Evolutionary conservation across 2,113 vertebrate species (phyloP).

Genomic region (Motacilla tschutschensis): DNA sequence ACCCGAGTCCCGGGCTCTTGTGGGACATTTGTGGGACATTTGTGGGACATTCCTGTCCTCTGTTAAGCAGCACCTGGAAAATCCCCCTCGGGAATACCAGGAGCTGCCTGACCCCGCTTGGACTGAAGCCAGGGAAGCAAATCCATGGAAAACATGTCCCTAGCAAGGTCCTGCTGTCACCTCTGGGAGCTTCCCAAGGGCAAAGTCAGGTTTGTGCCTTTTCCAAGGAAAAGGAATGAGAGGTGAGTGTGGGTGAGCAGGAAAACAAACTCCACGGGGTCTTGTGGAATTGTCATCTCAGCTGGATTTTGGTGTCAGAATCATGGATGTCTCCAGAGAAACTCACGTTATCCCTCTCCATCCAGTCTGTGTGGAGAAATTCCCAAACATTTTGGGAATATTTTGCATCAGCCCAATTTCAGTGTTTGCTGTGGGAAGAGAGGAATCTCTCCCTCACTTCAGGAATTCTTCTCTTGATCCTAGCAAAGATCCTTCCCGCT

Average conservation of each 20-base stretch:
- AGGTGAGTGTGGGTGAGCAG: too few relatives aligned
- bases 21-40: neutral
- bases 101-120: neutral
- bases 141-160: neutral
- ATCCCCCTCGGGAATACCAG: neutral
- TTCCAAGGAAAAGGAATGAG: neutral
- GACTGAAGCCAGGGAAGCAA: neutral
- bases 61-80: neutral
- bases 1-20: neutral
- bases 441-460: too few relatives aligned
- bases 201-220: neutral
- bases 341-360: too few relatives aligned
- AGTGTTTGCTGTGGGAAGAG: too few relatives aligned
- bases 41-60: rapidly evolving
- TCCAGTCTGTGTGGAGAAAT: neutral
- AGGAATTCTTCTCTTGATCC: neutral
- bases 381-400: neutral
- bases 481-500: neutral
- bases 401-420: too few relatives aligned
- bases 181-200: neutral
- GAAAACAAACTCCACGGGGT: neutral
- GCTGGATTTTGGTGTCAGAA: neutral
- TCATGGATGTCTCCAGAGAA: neutral
- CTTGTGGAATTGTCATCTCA: neutral
- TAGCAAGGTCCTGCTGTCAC: neutral